Percentiles rank a stretch among this genome's conserved stretches.
Conservation (phyloP, 2,113 vertebrate species). For the Chlorodrepanis virens region DNA sequence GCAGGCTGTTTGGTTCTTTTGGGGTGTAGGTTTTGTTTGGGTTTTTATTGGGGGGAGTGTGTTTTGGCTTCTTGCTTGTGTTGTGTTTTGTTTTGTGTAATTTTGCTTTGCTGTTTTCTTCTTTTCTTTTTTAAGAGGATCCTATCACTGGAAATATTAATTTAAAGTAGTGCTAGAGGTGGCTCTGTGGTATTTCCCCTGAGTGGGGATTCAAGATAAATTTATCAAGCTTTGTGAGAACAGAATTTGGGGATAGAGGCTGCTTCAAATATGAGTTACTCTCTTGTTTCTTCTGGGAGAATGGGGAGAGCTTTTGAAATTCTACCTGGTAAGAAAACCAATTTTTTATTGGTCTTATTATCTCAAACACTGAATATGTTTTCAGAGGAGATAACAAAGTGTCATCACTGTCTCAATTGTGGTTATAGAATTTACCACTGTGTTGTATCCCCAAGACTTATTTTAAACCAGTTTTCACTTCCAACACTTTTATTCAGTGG, state of each 20-base stretch:
- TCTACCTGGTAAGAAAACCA: neutral
- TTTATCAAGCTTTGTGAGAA: neutral
- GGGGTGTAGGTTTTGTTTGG: neutral
- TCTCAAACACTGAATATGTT: neutral
- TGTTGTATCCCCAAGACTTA: neutral
- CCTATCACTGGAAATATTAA: neutral
- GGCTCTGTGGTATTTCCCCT: neutral
- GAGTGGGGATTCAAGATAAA: neutral
- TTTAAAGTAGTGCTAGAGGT: neutral
- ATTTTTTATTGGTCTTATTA: neutral
- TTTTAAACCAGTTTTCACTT: neutral
- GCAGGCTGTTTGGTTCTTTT: neutral
- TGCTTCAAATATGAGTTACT: neutral
- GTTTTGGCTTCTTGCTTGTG: neutral
- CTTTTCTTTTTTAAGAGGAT: neutral
- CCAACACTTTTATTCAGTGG: neutral
- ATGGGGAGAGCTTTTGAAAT: neutral
- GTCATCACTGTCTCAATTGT: neutral
- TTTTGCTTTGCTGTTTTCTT: fast-evolving
- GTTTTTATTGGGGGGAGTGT: fast-evolving
- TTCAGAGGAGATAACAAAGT: neutral
- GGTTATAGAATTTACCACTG: neutral
- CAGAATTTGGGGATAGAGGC: neutral
- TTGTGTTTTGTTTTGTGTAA: fast-evolving
- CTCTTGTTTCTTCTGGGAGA: neutral